Evolutionary conservation across 2,113 vertebrate species (phyloP).

Genomic region (zebrafish (Danio rerio)): GRCz12tu NC_133181.1:7427501-7428000

Average conservation of each 20-base stretch:
- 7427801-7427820: slow-evolving; percentile 92
- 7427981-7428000: slow-evolving; percentile 99
- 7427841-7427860: slow-evolving; percentile 89
- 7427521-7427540: slow-evolving; percentile 54
- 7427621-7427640: slow-evolving; percentile 83
- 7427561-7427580: slow-evolving; percentile 71
- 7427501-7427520: slow-evolving; percentile 25
- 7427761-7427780: slow-evolving; percentile 88
- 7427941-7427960: slow-evolving; percentile 82
- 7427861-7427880: slow-evolving; percentile 89
- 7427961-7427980: slow-evolving; percentile 88
- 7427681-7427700: slow-evolving; percentile 90
- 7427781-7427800: slow-evolving; percentile 58
- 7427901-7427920: slow-evolving; percentile 89
- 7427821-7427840: slow-evolving; percentile 86
- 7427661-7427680: slow-evolving; percentile 93
- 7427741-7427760: slow-evolving; percentile 98
- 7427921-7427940: slow-evolving; percentile 86
- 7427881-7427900: slow-evolving; percentile 97
- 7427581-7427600: slow-evolving; percentile 81
- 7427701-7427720: slow-evolving; percentile 99
- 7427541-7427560: slow-evolving; percentile 53
- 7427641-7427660: slow-evolving; percentile 76
- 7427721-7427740: slow-evolving; percentile 99
- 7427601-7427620: slow-evolving; percentile 95